Evolutionary conservation across 2,888 invertebrate species (phyloP).

Genomic region (Spilarctia lutea): DNA sequence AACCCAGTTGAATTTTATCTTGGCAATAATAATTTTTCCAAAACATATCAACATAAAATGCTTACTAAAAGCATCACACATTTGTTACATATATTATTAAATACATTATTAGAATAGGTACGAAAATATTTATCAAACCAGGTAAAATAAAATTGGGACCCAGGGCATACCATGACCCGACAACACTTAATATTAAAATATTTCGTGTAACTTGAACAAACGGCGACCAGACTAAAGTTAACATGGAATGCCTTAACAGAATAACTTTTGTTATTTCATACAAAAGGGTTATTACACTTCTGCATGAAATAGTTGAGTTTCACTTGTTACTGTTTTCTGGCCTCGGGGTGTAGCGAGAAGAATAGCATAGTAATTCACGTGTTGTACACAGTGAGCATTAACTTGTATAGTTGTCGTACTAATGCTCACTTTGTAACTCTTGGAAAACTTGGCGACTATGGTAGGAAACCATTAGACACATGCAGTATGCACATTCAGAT

Average conservation of each 20-base stretch:
- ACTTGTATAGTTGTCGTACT: neutral
- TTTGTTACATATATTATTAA: neutral
- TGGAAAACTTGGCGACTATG: too few relatives aligned
- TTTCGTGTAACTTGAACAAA: conserved; percentile 1
- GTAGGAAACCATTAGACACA: too few relatives aligned
- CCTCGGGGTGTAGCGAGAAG: conserved; percentile 7
- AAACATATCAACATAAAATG: neutral
- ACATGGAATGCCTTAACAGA: neutral
- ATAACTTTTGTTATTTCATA: conserved; percentile 10
- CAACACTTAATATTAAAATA: neutral
- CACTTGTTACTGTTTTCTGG: conserved; percentile 3
- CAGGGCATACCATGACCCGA: neutral
- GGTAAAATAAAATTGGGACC: neutral
- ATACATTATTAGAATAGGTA: neutral
- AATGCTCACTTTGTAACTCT: neutral
- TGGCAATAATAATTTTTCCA: too few relatives aligned
- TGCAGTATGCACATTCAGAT: too few relatives aligned
- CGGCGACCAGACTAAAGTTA: neutral
- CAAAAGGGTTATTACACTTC: conserved; percentile 27
- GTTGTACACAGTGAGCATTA: neutral
- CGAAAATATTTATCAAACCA: neutral
- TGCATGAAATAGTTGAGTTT: conserved; percentile 23
- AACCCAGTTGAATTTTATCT: neutral
- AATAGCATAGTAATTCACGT: conserved; percentile 6
- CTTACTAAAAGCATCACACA: neutral